phyloP scores from a whole-genome alignment of 2,797 vertebrate species.

The Gobio occitaniae region DNA sequence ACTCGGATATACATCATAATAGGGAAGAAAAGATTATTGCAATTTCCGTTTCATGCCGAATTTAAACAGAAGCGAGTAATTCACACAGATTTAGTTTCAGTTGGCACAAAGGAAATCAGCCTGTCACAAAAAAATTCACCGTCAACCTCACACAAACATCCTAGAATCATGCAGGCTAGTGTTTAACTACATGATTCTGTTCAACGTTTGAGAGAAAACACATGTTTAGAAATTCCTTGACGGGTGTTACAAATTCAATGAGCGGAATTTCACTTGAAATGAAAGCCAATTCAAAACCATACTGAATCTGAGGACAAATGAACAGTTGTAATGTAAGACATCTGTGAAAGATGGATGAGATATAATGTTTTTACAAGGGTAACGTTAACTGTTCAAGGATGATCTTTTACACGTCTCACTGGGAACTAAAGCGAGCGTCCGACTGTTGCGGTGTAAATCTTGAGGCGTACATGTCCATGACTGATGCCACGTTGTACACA shows the following conservation, averaged over 20 bases:
- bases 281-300: neutral
- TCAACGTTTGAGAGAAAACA: neutral
- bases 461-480: neutral
- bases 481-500: neutral
- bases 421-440: neutral
- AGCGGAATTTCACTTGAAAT: conserved; percentile 1
- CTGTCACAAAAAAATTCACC: neutral
- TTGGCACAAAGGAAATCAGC: neutral
- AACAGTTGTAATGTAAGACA: neutral
- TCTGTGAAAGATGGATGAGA: neutral
- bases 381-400: neutral
- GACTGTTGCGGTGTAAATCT: neutral
- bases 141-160: conserved; percentile 20
- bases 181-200: neutral
- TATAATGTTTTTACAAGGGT: neutral
- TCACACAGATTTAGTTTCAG: conserved; percentile 1
- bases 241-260: neutral
- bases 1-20: neutral
- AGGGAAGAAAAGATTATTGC: neutral
- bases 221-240: neutral
- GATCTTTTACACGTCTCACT: neutral
- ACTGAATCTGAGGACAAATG: neutral
- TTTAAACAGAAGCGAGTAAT: neutral
- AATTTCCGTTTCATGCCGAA: neutral
- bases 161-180: conserved; percentile 20